A percentile compares a stretch with the other conserved stretches of the same genome.
These are phyloP conservation scores for Drosophila triauraria DNA, from an alignment of 1,140 invertebrate species.

Conservation along the genomic window DNA sequence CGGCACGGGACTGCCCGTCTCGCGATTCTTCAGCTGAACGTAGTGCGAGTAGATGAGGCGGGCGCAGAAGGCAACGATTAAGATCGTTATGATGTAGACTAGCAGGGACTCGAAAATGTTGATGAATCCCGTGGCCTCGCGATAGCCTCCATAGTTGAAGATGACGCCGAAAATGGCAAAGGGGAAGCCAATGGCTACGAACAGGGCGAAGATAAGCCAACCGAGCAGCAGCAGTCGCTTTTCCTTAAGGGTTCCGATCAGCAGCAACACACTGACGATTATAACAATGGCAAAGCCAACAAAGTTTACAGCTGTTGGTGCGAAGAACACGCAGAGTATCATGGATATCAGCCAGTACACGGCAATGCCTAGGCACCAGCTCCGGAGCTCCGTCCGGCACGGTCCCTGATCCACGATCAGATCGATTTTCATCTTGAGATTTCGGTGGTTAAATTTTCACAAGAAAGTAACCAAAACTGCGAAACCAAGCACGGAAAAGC, in stretches of 20 bases:
- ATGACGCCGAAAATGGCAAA: constrained; percentile 66
- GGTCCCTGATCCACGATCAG: constrained; percentile 63
- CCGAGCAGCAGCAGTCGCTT: constrained; percentile 48
- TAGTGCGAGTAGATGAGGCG: constrained; percentile 73
- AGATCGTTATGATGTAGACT: constrained; percentile 41
- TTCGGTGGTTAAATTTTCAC: background rate
- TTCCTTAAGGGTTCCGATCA: constrained; percentile 57
- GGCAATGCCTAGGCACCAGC: constrained; percentile 67
- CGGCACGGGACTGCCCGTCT: constrained; percentile 27
- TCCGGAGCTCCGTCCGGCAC: constrained; percentile 50
- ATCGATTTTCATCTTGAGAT: constrained; percentile 62
- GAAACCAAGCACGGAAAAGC: constrained; percentile 29
- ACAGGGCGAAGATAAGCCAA: constrained; percentile 60
- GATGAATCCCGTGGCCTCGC: constrained; percentile 45
- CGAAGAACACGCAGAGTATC: constrained; percentile 33
- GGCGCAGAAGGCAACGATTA: constrained; percentile 52
- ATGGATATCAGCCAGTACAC: constrained; percentile 46
- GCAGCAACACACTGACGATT: constrained; percentile 57
- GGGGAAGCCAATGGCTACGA: constrained; percentile 61
- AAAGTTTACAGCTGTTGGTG: constrained; percentile 9
- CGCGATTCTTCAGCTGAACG: constrained; percentile 64
- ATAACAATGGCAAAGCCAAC: constrained; percentile 45
- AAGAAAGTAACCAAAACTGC: background rate
- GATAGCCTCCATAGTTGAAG: constrained; percentile 72
- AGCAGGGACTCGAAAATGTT: constrained; percentile 56